These are phyloP conservation scores for Plebejus melissa DNA, from an alignment of 2,888 invertebrate genomes.

Conservation along the genomic window DNA sequence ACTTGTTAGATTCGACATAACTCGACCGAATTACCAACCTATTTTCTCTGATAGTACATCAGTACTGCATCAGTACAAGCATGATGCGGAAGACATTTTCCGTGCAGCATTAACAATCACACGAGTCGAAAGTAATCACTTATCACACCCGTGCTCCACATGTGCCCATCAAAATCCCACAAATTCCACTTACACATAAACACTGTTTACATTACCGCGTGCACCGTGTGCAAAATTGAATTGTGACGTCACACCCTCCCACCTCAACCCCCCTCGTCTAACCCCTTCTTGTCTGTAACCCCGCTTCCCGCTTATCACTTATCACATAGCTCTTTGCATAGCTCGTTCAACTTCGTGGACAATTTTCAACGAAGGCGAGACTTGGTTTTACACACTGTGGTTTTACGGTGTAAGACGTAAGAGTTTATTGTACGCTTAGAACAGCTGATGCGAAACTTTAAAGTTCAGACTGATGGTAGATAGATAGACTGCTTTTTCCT, in stretches of 20 bases:
- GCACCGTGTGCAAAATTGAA: constrained; percentile 35
- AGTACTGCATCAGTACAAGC: too few species aligned
- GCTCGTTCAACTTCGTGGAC: constrained; percentile 27
- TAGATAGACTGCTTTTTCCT: not conserved
- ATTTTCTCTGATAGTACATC: too few species aligned
- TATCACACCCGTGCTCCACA: not conserved
- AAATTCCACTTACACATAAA: not conserved
- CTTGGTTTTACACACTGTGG: not conserved
- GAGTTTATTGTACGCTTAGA: not conserved
- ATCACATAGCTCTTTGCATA: constrained; percentile 28
- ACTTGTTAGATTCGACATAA: too few species aligned
- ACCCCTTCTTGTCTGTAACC: constrained; percentile 27
- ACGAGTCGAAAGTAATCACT: not conserved
- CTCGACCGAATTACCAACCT: too few species aligned
- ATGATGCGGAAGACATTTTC: too few species aligned
- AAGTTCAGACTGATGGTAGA: not conserved
- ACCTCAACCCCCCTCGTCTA: not conserved
- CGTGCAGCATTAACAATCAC: too few species aligned
- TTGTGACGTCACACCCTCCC: constrained; percentile 33
- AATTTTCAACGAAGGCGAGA: not conserved
- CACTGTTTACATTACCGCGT: not conserved
- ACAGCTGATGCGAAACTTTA: not conserved
- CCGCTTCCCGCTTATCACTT: constrained; percentile 17
- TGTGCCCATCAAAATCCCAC: not conserved
- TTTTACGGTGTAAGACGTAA: not conserved